Evolutionary conservation across 2,797 vertebrate genomes (phyloP), one percentile per base, ranked within the genome.

Genomic region (Acridotheres tristis): DNA sequence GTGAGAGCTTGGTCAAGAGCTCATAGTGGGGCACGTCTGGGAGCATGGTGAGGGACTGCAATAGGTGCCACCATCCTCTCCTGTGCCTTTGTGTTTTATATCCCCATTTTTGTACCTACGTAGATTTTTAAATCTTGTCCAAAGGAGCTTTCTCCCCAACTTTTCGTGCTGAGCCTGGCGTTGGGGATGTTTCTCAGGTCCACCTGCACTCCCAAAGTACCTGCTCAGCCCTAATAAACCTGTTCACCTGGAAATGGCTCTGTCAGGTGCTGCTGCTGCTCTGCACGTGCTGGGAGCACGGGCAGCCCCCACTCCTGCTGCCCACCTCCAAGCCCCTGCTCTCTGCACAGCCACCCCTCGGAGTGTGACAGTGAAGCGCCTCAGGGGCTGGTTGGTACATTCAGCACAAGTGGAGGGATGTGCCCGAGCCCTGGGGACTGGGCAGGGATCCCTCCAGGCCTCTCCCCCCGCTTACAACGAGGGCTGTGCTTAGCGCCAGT

Each of bases 201-300:
- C 23, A 11, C 32, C 32, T 47, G 8, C 43, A 23, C 29, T 67
- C 40, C 54, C n/a, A 1, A 1, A 2, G 17, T 30, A 6, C 27
- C 42, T 65, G 21, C 25, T 45, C 27, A 3, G 13, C 32, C 25
- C 54, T 23, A 7, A 11, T 58, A 14, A 54, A 47, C 11, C 6
- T 13, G 4, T 4, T 23, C 7, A 25, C 22, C 19, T 45, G 57
- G 27, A 57, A 27, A 5, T 1, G 3, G 21, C 3, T 48, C 23
- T 47, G 23, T 22, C 1, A 9, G 32, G 57, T 19, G 25, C 8
- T 36, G 47, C 81, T 18, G 34, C 51, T 16, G 9, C 25, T 77
- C 34, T 7, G 38, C 16, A 0, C 0, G 0, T 3, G 11, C 25
- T 18, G 34, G 47, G 69, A 27, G 40, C 25, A 11, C 0, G 0